Conservation (phyloP, 1,140 invertebrate genomes). For the Halesus radiatus region DNA sequence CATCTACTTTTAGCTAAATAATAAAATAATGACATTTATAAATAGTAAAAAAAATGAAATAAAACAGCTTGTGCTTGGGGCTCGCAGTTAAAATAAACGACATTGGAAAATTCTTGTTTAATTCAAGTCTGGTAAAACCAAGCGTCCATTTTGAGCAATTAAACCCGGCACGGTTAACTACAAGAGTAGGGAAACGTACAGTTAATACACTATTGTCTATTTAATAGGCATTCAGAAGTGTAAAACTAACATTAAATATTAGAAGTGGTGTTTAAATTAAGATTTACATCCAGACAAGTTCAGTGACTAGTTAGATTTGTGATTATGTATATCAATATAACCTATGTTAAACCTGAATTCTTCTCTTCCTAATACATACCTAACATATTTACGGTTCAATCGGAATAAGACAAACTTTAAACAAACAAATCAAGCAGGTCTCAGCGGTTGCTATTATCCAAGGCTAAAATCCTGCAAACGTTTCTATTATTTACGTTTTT, state of each 20-base stretch:
- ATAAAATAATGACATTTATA: conserved; percentile 12
- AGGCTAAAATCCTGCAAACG: no score
- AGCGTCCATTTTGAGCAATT: conserved; percentile 22
- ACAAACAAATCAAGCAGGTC: no score
- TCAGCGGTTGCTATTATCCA: no score
- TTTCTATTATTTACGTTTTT: no score
- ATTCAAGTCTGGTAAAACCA: conserved; percentile 13
- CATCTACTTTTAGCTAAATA: conserved; percentile 29
- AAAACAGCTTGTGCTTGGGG: neutral
- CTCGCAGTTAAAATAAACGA: neutral
- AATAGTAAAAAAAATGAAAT: conserved; percentile 24
- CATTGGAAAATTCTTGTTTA: neutral
- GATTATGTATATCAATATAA: conserved; percentile 21
- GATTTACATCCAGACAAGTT: conserved; percentile 49
- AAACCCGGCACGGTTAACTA: neutral
- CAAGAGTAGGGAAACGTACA: neutral
- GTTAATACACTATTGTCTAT: conserved; percentile 21
- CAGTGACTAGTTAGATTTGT: conserved; percentile 54
- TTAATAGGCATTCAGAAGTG: conserved; percentile 25
- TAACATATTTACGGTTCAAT: no score
- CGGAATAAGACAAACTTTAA: no score
- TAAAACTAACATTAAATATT: conserved; percentile 31
- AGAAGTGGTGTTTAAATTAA: conserved; percentile 40
- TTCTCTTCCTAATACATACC: no score
- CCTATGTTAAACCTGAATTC: conserved; percentile 12